A percentile compares a stretch with the other conserved stretches of the same genome.
Evolutionary conservation across 92 coral and sea anemone genomes (phyloP).

Genomic region (Phymanthus crucifer): DNA sequence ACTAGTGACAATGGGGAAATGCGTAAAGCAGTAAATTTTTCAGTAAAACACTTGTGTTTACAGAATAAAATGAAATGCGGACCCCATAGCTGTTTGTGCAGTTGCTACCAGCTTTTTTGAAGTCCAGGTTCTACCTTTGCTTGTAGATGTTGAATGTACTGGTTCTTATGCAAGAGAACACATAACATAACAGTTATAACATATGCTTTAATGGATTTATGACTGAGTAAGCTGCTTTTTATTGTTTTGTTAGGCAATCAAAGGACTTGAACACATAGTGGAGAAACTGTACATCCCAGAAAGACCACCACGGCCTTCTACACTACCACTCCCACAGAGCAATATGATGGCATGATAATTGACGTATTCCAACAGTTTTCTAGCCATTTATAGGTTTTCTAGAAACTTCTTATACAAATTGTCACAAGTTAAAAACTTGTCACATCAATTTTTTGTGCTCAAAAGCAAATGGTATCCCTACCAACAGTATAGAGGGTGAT

Average conservation of each 20-base stretch:
- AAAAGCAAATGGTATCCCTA: not conserved
- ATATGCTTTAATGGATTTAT: too few relatives aligned
- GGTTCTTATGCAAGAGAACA: too few relatives aligned
- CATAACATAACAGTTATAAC: not conserved
- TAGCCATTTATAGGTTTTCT: not conserved
- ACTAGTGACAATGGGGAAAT: too few relatives aligned
- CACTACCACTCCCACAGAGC: not conserved
- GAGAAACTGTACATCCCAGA: conserved; percentile 81
- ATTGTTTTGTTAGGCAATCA: conserved; percentile 54
- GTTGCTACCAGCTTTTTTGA: too few relatives aligned
- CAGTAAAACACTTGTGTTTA: too few relatives aligned
- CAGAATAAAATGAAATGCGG: too few relatives aligned
- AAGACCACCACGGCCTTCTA: conserved; percentile 36
- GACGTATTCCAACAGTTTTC: not conserved
- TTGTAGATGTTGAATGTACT: too few relatives aligned
- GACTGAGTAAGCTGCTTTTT: not conserved
- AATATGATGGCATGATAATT: not conserved
- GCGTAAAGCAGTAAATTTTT: too few relatives aligned
- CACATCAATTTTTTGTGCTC: not conserved
- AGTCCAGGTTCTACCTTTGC: too few relatives aligned
- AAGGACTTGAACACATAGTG: conserved; percentile 74
- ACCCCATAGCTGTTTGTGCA: too few relatives aligned
- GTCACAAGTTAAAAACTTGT: not conserved
- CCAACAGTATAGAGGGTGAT: not conserved
- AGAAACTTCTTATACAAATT: not conserved